Base-by-base conservation (phyloP, 2,113 vertebrate genomes). In the Calidris pygmaea region DNA sequence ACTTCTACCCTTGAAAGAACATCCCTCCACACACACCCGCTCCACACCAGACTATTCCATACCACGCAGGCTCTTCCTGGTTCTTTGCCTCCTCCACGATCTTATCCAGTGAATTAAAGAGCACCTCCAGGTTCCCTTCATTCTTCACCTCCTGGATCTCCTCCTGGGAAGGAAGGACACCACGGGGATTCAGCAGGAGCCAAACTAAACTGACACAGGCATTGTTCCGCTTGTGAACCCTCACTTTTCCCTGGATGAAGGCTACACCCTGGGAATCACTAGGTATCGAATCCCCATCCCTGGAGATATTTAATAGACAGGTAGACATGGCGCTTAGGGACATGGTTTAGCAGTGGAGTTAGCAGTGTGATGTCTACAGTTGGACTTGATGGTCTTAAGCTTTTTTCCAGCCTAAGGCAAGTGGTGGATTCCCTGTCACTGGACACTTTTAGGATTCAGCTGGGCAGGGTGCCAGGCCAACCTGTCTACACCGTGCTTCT, bases 141-240 rank as follows among this genome's bases (percentile, higher is more conserved):
- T 96, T 55, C 90, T 98, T 98, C 11, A 98, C 95, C 53, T 98
- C 98, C 37, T 96, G 89, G 62, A 98, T 96, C 86, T 98, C 98
- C 17, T 97, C 97, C 98, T 98, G 73, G 0, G 9, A 66, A 66
- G 68, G 48, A 87, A 72, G 34, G 55, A 43, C 83, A 56, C 6
- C 12, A 21, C 7, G 10, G 21, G 43, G 50, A 15, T 27, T 80
- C 72, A 87, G 79, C 17, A 26, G 12, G 22, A n/a, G 37, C 29
- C 29, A 13, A 30, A 39, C 9, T 3, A 37, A 60, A 15, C 10
- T 3, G 35, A 32, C 35, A 7, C 0, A 1, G 39, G 24, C 24
- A 43, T 9, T 6, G 2, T 2, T 6, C 59, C 1, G 4, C 45
- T 29, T 3, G 23, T 6, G 24, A 68, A 30, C n/a, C 13, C 59